Percentiles rank a stretch among this genome's conserved stretches.
phyloP scores from a whole-genome alignment of 2,888 invertebrate species.

The Drosophila phalerata region DNA sequence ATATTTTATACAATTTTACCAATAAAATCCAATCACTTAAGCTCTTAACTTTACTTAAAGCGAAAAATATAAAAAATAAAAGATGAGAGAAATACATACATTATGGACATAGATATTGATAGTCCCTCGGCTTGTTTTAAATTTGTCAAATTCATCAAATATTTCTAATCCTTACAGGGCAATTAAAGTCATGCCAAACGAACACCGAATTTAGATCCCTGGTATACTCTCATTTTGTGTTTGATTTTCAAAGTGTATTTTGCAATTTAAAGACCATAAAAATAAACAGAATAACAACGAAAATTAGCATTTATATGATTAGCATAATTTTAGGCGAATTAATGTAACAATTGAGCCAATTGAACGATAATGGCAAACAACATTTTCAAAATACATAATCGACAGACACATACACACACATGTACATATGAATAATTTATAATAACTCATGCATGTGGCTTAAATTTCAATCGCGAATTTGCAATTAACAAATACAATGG shows the following conservation, averaged over 20 bases:
- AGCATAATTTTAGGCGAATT: constrained; percentile 48
- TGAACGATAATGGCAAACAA: constrained; percentile 42
- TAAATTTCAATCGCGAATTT: constrained; percentile 25
- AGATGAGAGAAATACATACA: no score
- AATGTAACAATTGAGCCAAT: constrained; percentile 51
- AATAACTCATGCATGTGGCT: constrained; percentile 20
- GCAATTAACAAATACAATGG: constrained; percentile 45
- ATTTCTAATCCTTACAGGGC: background rate
- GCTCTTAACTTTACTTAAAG: no score
- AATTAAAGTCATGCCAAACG: background rate
- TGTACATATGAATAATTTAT: constrained; percentile 26
- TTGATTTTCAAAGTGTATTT: background rate
- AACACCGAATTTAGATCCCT: background rate
- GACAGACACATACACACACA: background rate
- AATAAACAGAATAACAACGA: constrained; percentile 15
- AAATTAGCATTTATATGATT: constrained; percentile 48
- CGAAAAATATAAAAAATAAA: no score
- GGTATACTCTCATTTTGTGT: background rate
- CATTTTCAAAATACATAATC: constrained; percentile 28
- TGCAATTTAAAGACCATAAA: constrained; percentile 3
- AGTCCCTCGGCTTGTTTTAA: no score
- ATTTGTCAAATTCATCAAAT: background rate
- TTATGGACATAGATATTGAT: no score
- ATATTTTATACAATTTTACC: no score
- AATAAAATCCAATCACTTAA: no score